These are phyloP conservation scores for Drosophila bocqueti DNA, from an alignment of 1,140 invertebrate species.

Conservation along the genomic window DNA sequence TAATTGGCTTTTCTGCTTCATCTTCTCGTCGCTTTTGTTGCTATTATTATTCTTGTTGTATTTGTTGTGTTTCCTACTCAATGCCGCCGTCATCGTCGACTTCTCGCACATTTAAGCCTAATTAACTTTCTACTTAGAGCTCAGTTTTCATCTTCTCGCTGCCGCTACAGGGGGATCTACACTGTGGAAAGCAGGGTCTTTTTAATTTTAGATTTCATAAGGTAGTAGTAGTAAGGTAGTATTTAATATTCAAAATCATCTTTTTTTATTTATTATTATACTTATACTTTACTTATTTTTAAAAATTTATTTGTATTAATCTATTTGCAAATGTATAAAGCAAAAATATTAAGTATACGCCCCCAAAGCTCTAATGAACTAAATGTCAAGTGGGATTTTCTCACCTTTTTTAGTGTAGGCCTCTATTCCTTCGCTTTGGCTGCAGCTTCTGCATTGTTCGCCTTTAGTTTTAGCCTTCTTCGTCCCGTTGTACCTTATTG, in stretches of 20 bases:
- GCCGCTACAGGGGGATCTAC: constrained; percentile 24
- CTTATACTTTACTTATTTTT: too few species aligned
- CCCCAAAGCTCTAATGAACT: too few species aligned
- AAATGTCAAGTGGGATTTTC: not conserved
- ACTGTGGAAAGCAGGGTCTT: constrained; percentile 2
- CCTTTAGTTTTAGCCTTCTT: constrained; percentile 31
- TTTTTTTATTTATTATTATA: too few species aligned
- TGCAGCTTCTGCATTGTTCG: constrained; percentile 68
- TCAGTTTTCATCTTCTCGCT: constrained; percentile 54
- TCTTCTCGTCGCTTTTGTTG: constrained; percentile 37
- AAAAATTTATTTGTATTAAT: too few species aligned
- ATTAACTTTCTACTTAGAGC: constrained; percentile 82
- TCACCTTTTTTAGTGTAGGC: constrained; percentile 6
- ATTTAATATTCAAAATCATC: not conserved
- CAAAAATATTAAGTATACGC: not conserved
- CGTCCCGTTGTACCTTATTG: constrained; percentile 55
- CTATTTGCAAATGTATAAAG: too few species aligned
- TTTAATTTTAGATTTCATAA: too few species aligned
- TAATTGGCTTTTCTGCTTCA: constrained; percentile 76
- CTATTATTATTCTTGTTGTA: constrained; percentile 48
- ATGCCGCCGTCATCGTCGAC: constrained; percentile 56
- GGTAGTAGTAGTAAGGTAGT: too few species aligned
- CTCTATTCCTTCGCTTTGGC: constrained; percentile 23
- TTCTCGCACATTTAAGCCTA: constrained; percentile 78
- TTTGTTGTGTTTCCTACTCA: constrained; percentile 49